phyloP scores from a whole-genome alignment of 2,888 invertebrate genomes.

The Sphaerophoria taeniata region DNA sequence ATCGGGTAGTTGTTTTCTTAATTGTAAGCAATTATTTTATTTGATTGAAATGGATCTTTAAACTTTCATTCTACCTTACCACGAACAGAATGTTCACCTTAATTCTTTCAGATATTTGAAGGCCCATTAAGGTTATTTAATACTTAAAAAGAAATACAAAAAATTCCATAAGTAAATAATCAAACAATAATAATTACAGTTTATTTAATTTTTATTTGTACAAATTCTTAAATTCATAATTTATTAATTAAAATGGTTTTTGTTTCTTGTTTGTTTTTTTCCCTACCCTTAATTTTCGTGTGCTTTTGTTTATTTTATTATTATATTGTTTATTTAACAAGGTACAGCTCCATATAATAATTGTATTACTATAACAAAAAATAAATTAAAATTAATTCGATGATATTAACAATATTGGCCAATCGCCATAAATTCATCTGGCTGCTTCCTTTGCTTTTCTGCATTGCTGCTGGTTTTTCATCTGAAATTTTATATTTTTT shows the following conservation, averaged over 20 bases:
- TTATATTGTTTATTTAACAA: constrained; percentile 41
- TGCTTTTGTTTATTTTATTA: neutral
- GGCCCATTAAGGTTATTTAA: too few species aligned
- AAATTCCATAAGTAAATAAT: neutral
- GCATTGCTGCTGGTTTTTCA: constrained; percentile 95
- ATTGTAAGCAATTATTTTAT: too few species aligned
- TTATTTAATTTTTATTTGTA: constrained; percentile 59
- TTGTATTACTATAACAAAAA: constrained; percentile 48
- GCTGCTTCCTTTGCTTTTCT: constrained; percentile 85
- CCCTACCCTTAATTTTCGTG: constrained; percentile 7
- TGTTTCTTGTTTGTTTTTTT: constrained; percentile 3
- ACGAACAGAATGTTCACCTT: too few species aligned
- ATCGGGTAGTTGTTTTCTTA: too few species aligned
- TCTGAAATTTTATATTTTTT: constrained; percentile 84
- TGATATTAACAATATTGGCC: constrained; percentile 53
- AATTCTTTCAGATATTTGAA: too few species aligned
- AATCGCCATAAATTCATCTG: constrained; percentile 25
- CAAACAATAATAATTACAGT: constrained; percentile 40
- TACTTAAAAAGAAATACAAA: neutral
- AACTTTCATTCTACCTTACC: too few species aligned
- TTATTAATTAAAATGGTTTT: constrained; percentile 14
- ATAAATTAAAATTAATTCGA: constrained; percentile 64
- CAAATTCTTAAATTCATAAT: constrained; percentile 64
- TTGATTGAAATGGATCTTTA: too few species aligned
- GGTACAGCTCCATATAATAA: constrained; percentile 27